Conservation (phyloP, 2,113 vertebrate species). For the Phalacrocorax aristotelis region DNA sequence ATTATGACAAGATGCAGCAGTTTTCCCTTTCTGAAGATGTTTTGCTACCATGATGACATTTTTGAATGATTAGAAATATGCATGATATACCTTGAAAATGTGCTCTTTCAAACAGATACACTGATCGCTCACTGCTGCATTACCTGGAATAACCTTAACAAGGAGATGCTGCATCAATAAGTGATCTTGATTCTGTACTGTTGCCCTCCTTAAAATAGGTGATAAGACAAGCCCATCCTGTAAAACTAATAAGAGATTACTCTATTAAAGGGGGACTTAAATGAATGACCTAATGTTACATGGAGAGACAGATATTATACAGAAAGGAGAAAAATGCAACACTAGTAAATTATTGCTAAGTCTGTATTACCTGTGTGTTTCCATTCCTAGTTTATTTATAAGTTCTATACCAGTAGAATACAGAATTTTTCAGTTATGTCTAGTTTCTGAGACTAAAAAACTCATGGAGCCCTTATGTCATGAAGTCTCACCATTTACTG, state of each 20-base stretch:
- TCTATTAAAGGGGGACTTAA: not conserved
- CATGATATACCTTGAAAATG: not conserved
- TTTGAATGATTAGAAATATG: not conserved
- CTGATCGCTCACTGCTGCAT: not conserved
- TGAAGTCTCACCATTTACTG: conserved; percentile 14
- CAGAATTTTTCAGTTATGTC: conserved; percentile 13
- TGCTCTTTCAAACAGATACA: not conserved
- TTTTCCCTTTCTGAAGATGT: not conserved
- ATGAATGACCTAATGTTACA: not conserved
- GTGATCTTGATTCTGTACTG: not conserved
- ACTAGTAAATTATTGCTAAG: not conserved
- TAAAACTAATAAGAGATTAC: not conserved
- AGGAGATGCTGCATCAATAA: not conserved
- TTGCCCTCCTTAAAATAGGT: not conserved
- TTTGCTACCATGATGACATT: not conserved
- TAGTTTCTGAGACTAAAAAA: conserved; percentile 31
- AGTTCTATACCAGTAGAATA: not conserved
- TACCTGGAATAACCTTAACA: not conserved
- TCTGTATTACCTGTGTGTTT: not conserved
- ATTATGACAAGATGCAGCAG: not conserved
- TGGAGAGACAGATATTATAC: not conserved
- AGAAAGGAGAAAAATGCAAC: not conserved
- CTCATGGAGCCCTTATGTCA: not conserved
- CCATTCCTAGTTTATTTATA: conserved; percentile 47
- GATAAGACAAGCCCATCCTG: not conserved